These are phyloP conservation scores for Quadriops clusia DNA, from an alignment of 2,888 invertebrate genomes.

Conservation along the genomic window DNA sequence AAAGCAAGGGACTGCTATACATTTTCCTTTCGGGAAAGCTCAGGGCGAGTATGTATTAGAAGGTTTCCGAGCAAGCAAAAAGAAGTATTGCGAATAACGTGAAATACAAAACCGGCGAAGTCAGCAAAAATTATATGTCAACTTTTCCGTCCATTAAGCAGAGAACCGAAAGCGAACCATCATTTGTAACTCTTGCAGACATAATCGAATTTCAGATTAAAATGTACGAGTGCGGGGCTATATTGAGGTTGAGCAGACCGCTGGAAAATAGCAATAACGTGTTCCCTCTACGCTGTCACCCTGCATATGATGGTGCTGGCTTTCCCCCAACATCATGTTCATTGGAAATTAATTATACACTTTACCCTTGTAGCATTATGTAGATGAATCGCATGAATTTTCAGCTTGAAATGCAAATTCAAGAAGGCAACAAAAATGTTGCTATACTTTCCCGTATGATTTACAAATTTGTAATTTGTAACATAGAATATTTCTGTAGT, in stretches of 20 bases:
- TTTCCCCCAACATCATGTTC: constrained; percentile 13
- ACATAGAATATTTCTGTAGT: no score
- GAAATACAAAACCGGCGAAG: no score
- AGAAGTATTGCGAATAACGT: no score
- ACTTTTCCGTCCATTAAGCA: constrained; percentile 9
- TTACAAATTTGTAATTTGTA: no score
- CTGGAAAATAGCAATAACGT: constrained; percentile 10
- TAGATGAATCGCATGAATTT: constrained; percentile 1
- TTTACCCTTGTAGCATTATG: constrained; percentile 2
- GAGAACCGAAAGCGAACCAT: constrained; percentile 5
- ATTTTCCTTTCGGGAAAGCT: no score
- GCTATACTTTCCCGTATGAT: no score
- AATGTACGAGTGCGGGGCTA: constrained; percentile 9
- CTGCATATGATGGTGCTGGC: constrained; percentile 9
- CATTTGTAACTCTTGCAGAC: constrained; percentile 7
- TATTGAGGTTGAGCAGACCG: constrained; percentile 7
- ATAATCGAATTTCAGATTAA: constrained; percentile 14
- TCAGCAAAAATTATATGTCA: no score
- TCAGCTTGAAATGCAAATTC: no score
- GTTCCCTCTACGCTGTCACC: constrained; percentile 11
- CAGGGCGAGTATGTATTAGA: no score
- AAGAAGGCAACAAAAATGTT: no score
- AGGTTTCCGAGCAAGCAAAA: no score
- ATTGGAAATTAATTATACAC: constrained; percentile 16
- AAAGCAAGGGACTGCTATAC: no score